Percentiles rank a stretch among this genome's conserved stretches.
Conservation (phyloP, 2,797 vertebrate species). For the Taenioides sp. region DNA sequence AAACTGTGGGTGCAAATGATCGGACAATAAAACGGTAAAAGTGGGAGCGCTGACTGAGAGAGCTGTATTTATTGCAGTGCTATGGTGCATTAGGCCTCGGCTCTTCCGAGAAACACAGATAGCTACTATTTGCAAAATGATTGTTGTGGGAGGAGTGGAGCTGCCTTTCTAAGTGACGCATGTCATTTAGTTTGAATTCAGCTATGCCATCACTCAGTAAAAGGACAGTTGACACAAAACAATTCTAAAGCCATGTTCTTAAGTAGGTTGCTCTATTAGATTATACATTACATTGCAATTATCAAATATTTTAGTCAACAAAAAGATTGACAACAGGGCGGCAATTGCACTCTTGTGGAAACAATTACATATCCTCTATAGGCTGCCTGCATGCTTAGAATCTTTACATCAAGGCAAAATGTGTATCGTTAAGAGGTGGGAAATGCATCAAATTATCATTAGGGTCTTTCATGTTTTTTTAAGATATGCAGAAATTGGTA, state of each 20-base stretch:
- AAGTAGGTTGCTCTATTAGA: background rate
- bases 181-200: slow-evolving; percentile 39
- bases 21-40: slow-evolving; percentile 48
- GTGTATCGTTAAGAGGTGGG: too few relatives aligned
- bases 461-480: too few relatives aligned
- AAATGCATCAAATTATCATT: too few relatives aligned
- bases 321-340: too few relatives aligned
- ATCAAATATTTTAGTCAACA: too few relatives aligned
- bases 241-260: background rate
- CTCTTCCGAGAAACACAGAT: slow-evolving; percentile 42
- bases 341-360: too few relatives aligned
- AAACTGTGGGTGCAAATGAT: slow-evolving; percentile 44
- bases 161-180: slow-evolving; percentile 36
- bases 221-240: background rate
- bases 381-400: too few relatives aligned
- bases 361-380: too few relatives aligned
- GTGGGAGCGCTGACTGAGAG: slow-evolving; percentile 24
- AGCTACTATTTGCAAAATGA: slow-evolving; percentile 50
- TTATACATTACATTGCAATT: background rate
- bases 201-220: background rate
- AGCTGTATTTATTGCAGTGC: slow-evolving; percentile 57
- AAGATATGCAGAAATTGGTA: too few relatives aligned
- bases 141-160: slow-evolving; percentile 40
- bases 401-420: too few relatives aligned
- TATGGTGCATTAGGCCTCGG: slow-evolving; percentile 56